phyloP scores from a whole-genome alignment of 2,797 vertebrate genomes.

The Vireo griseus region DNA sequence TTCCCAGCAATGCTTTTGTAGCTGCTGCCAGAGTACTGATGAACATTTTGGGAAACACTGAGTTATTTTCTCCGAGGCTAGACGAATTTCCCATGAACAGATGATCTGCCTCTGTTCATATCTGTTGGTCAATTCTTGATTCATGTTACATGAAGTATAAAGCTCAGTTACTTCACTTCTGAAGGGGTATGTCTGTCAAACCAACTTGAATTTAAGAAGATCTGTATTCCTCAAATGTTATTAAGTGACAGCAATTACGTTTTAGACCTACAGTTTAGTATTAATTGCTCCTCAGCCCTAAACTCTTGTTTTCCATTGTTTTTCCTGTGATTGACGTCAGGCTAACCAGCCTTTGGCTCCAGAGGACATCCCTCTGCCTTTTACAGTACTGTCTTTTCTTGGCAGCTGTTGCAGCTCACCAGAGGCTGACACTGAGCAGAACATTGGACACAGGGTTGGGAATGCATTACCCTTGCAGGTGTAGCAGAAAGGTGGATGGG shows the following conservation, averaged over 20 bases:
- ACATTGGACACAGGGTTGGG: background rate
- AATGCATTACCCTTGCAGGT: background rate
- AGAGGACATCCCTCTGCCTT: background rate
- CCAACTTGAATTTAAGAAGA: background rate
- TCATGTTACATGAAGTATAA: background rate
- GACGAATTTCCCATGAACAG: background rate
- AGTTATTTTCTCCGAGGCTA: background rate
- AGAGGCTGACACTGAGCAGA: background rate
- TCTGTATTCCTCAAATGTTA: background rate
- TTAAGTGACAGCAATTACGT: background rate
- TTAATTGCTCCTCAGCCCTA: background rate
- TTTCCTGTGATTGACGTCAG: background rate
- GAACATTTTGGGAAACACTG: background rate
- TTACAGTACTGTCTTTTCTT: background rate
- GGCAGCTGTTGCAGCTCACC: background rate
- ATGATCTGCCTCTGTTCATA: background rate
- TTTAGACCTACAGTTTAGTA: background rate
- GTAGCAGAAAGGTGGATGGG: background rate
- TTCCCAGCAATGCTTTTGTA: background rate
- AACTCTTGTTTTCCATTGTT: background rate
- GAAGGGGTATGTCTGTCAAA: background rate
- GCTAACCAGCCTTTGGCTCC: background rate
- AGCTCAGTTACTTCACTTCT: background rate
- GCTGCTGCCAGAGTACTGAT: background rate
- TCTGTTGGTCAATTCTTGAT: background rate